Conservation (phyloP, 2,888 invertebrate genomes). For the Argyresthia goedartella region DNA sequence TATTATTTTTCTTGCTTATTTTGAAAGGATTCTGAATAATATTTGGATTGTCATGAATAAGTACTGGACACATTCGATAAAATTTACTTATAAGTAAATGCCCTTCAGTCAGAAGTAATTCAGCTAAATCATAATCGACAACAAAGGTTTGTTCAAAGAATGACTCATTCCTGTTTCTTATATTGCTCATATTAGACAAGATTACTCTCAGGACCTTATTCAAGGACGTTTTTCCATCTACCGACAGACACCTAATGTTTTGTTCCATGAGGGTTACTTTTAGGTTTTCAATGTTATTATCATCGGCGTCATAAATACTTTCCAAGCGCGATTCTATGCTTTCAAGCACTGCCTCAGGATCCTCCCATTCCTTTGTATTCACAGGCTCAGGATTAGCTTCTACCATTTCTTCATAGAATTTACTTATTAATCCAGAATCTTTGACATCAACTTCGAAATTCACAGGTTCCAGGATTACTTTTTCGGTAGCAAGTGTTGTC, state of each 20-base stretch:
- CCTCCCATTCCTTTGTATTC: constrained; percentile 58
- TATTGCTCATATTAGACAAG: constrained; percentile 28
- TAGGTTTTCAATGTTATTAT: constrained; percentile 45
- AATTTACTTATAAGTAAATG: constrained; percentile 75
- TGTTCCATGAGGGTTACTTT: constrained; percentile 43
- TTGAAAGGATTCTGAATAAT: constrained; percentile 61
- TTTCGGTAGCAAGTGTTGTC: too few relatives aligned
- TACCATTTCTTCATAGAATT: constrained; percentile 38
- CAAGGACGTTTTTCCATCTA: constrained; percentile 46
- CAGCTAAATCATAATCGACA: constrained; percentile 64
- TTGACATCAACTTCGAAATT: neutral
- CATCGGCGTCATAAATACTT: constrained; percentile 47
- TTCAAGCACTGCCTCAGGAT: constrained; percentile 50
- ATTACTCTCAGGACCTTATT: constrained; percentile 31
- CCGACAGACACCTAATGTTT: constrained; percentile 48
- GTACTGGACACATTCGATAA: constrained; percentile 75
- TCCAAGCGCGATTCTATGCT: constrained; percentile 55
- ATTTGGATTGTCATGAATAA: constrained; percentile 57
- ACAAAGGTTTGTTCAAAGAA: constrained; percentile 71
- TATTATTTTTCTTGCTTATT: constrained; percentile 38
- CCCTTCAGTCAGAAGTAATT: constrained; percentile 67
- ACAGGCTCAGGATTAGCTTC: constrained; percentile 58
- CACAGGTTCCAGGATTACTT: too few relatives aligned
- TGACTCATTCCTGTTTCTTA: constrained; percentile 57
- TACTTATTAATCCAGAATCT: neutral